Evolutionary conservation across 2,113 vertebrate species (phyloP), one percentile per base, ranked within the genome.

Genomic region (Chelonoidis abingdonii): DNA sequence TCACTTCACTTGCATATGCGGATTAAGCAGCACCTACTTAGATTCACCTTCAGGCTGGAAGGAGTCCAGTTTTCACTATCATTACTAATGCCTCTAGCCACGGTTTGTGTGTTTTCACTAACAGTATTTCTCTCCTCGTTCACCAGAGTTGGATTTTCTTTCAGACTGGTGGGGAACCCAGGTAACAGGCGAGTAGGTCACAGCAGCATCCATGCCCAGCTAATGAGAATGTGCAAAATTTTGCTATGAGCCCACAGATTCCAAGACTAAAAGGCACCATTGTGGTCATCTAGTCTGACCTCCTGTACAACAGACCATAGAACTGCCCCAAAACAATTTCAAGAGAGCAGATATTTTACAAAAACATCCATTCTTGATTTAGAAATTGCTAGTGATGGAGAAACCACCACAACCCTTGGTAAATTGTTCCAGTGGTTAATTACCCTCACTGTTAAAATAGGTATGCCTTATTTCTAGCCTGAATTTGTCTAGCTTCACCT

Each of bases 1-100:
- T 69, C 82, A 10, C n/a, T 52, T 72, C 86, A 50, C 50, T 65
- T 78, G 2, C 87, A 89, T 76, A 93, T 57, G 92, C 90, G 94
- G 54, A 94, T 96, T 86, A 86, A 84, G 85, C 38, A 62, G 89
- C 38, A 94, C 17, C 17, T 9, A n/a, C 84, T 93, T 19, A 5
- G 50, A 62, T 35, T 13, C 3, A 1, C 53, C 86, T 76, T 79
- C 31, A 0, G 25, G 41, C 50, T 92, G 53, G 72, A 79, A 72
- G 62, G 6, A 57, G 90, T 72, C 41, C 35, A 50, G 62, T 38
- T 92, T 89, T n/a, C 10, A 8, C 75, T 22, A 59, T 69, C 69
- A 2, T 80, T 83, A 19, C 41, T 57, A 50, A 79, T 78, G 56
- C 88, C 80, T 89, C 21, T 56, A 78, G 54, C 57, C 44, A 80